phyloP scores from a whole-genome alignment of 2,113 vertebrate genomes.

The Micronycteris hirsuta region DNA sequence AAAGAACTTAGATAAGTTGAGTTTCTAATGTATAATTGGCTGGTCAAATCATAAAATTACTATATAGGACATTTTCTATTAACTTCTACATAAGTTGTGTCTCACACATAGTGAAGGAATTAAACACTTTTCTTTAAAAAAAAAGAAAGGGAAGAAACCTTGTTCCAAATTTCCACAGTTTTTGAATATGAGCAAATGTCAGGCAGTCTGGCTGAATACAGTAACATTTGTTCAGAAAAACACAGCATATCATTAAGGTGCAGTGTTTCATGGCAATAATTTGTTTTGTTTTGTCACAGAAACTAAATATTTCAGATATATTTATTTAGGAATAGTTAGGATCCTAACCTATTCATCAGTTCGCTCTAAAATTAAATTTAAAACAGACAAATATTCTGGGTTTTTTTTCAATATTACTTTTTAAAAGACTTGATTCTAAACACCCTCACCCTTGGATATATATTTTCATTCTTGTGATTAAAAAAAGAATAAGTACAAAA shows the following conservation, averaged over 20 bases:
- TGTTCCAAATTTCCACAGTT: constrained; percentile 55
- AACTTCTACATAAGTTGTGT: constrained; percentile 32
- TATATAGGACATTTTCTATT: constrained; percentile 5
- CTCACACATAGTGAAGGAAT: constrained; percentile 47
- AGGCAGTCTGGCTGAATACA: constrained; percentile 75
- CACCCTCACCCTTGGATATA: neutral
- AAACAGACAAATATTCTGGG: neutral
- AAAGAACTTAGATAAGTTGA: constrained; percentile 48
- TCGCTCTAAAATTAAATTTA: constrained; percentile 35
- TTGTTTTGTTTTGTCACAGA: neutral
- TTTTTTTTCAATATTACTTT: neutral
- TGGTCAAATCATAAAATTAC: constrained; percentile 56
- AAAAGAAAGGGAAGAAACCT: constrained; percentile 14
- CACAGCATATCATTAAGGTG: constrained; percentile 45
- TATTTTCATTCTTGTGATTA: constrained; percentile 14
- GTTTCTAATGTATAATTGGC: constrained; percentile 44
- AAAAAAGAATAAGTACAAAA: neutral
- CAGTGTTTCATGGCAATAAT: neutral
- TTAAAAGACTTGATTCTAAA: constrained; percentile 7
- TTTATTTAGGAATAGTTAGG: neutral
- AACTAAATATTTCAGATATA: constrained; percentile 54
- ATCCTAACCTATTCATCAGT: neutral
- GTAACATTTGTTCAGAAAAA: constrained; percentile 69
- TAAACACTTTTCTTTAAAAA: constrained; percentile 36
- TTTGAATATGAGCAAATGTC: constrained; percentile 74